phyloP scores from a whole-genome alignment of 2,113 vertebrate species.

The Microcebus tavaratra region DNA sequence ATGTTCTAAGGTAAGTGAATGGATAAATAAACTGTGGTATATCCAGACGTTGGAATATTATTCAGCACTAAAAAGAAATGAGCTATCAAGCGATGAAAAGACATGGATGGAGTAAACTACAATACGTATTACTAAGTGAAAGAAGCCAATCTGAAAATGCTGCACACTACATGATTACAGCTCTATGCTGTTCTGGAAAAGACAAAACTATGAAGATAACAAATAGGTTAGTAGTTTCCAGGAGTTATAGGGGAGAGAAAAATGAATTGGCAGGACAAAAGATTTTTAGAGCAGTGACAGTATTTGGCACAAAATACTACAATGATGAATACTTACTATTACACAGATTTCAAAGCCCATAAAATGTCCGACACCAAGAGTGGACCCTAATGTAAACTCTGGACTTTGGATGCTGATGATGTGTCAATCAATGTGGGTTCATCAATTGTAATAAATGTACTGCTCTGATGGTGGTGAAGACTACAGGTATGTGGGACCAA shows the following conservation, averaged over 20 bases:
- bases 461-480: background rate
- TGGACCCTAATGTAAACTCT: background rate
- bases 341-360: background rate
- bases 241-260: background rate
- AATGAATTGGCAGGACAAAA: background rate
- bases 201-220: background rate
- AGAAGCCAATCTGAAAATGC: background rate
- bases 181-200: background rate
- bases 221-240: background rate
- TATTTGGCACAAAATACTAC: background rate
- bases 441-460: background rate
- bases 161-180: background rate
- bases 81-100: background rate
- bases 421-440: background rate
- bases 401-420: background rate
- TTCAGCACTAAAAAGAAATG: background rate
- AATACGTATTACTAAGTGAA: background rate
- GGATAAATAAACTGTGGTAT: background rate
- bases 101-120: background rate
- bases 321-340: background rate
- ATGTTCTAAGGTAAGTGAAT: background rate
- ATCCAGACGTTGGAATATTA: background rate
- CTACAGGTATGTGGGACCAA: background rate
- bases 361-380: background rate
- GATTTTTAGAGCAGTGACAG: background rate